Base-by-base conservation (phyloP, 2,797 vertebrate species). In the Mycteria americana region DNA sequence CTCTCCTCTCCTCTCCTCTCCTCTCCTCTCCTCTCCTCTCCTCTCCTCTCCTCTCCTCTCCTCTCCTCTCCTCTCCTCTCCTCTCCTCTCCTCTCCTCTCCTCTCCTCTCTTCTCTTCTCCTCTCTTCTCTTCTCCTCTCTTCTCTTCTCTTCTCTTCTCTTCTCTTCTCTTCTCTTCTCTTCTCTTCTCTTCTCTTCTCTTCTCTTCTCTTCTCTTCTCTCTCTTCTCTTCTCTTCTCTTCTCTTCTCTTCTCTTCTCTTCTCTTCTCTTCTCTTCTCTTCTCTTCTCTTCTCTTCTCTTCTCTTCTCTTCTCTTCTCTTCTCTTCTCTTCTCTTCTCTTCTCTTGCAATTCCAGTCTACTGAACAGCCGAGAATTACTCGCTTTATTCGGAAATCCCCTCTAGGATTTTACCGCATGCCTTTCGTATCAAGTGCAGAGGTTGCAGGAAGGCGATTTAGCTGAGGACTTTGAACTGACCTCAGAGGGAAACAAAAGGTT, bases 271-370 rank as follows among this genome's bases (percentile, higher is more conserved):
- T 14, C 8, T 27, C 18, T 9, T 25, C 5, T 18, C 1, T 4
- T 33, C 2, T 13, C 1, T 6, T 39, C 2, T 16, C 1, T 6
- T 18, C 3, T 17, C 2, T 10, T 31, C 2, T 35, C 3, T 2
- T 11, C 1, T 22, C 2, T 5, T 9, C 4, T 21, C 1, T 3
- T 9, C 10, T 17, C 5, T 13, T 8, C 6, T 9, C 13, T 7
- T 7, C 11, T 18, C 13, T 19, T 6, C 2, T 11, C 15, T 15
- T 11, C 19, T n/a, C 13, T 33, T 10, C 18, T 5, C 24, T 30
- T 30, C 10, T 33, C 31, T 27, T n/a, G 25, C 33, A 56, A 33
- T 65, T n/a, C 45, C 43, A 46, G 4, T 21, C 31, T n/a, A 8
- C 18, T 22, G 27, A 91, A 23, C 18, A 41, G 10, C 8, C 3